These are phyloP conservation scores for Redunca redunca DNA, from an alignment of 2,113 vertebrate genomes.

Conservation along the genomic window DNA sequence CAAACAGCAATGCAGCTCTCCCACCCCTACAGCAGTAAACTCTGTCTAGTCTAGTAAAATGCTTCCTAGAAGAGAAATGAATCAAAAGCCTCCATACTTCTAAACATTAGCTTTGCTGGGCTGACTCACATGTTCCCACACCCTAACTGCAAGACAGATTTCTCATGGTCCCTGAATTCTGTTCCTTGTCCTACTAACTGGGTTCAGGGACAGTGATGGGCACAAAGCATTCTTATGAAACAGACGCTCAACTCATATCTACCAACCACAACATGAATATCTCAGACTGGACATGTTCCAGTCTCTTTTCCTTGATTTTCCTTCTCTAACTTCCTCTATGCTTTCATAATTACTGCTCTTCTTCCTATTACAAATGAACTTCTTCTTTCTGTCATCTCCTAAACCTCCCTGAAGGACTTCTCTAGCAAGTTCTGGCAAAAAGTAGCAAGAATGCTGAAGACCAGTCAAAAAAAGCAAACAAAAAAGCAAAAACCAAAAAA, in stretches of 20 bases:
- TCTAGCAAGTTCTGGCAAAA: constrained; percentile 23
- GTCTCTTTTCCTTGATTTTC: constrained; percentile 25
- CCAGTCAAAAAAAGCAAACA: background rate
- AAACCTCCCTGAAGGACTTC: constrained; percentile 1
- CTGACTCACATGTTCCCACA: background rate
- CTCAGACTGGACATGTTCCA: background rate
- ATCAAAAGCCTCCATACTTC: background rate
- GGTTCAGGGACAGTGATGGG: background rate
- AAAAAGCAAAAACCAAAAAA: background rate
- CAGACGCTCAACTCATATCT: background rate
- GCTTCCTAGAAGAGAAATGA: background rate
- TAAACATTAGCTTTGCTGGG: background rate
- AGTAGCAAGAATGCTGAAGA: background rate
- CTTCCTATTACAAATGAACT: background rate
- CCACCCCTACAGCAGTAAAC: background rate
- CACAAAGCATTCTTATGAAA: background rate
- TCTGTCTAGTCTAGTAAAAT: background rate
- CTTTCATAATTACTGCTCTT: constrained; percentile 21
- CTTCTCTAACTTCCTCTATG: background rate
- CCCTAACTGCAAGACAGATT: background rate
- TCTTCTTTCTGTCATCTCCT: constrained; percentile 9
- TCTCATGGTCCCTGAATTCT: background rate
- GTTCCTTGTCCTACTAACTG: background rate
- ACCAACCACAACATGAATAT: background rate
- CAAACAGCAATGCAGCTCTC: background rate